phyloP scores from a whole-genome alignment of 2,113 vertebrate species.

The Nestor notabilis region DNA sequence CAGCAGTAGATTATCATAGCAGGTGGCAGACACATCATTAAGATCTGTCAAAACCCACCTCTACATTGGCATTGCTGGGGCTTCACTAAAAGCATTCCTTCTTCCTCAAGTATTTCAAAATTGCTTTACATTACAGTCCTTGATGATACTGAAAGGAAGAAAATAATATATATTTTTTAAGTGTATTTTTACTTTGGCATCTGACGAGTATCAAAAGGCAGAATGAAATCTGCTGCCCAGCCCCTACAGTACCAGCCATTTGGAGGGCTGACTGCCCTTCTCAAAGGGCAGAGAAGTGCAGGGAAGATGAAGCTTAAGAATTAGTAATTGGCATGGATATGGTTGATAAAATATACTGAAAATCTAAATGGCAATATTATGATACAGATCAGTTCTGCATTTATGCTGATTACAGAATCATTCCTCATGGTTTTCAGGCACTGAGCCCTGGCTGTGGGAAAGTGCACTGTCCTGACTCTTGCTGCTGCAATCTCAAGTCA shows the following conservation, averaged over 20 bases:
- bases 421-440: background rate
- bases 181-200: background rate
- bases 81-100: background rate
- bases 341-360: background rate
- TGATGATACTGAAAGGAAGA: background rate
- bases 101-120: background rate
- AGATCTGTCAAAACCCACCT: background rate
- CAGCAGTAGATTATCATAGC: background rate
- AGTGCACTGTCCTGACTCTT: background rate
- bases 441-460: background rate
- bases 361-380: background rate
- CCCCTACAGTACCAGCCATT: background rate
- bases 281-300: background rate
- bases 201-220: background rate
- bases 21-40: background rate
- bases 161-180: background rate
- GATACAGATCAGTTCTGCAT: background rate
- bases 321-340: background rate
- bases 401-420: background rate
- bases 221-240: background rate
- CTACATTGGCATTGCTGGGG: rapidly evolving
- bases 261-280: background rate
- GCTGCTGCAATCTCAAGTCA: background rate
- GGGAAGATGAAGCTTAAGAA: background rate
- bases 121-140: background rate